phyloP scores from a whole-genome alignment of 2,888 invertebrate genomes.

The Teleiodes luculella region DNA sequence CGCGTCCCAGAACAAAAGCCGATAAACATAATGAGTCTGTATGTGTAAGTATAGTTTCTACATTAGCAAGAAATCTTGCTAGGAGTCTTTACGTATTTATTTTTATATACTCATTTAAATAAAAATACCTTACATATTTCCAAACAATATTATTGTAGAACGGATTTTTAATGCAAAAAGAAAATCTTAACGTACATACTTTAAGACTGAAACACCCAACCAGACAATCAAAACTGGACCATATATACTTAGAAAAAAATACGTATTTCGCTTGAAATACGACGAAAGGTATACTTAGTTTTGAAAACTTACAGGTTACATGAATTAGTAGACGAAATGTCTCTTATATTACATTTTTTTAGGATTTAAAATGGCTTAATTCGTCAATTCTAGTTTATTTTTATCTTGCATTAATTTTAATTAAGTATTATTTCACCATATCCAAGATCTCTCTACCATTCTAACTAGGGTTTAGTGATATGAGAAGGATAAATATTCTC shows the following conservation, averaged over 20 bases:
- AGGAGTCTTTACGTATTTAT: too few relatives aligned
- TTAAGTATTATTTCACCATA: not conserved
- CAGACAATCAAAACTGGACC: constrained; percentile 22
- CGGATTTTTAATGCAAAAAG: not conserved
- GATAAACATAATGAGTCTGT: too few relatives aligned
- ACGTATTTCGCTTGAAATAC: constrained; percentile 67
- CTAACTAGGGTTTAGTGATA: too few relatives aligned
- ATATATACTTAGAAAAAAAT: constrained; percentile 37
- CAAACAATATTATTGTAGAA: not conserved
- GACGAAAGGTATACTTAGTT: constrained; percentile 18
- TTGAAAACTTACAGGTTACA: not conserved
- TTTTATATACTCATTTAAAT: too few relatives aligned
- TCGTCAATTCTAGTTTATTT: not conserved
- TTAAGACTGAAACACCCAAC: not conserved
- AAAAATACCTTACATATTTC: too few relatives aligned
- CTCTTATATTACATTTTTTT: not conserved
- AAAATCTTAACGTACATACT: not conserved
- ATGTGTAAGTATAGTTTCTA: too few relatives aligned
- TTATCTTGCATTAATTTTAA: not conserved
- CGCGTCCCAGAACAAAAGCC: too few relatives aligned
- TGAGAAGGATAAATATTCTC: too few relatives aligned
- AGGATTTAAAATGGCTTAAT: not conserved
- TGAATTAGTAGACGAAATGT: not conserved
- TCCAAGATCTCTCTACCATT: too few relatives aligned
- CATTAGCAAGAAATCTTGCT: too few relatives aligned